Percentiles rank a stretch among this genome's conserved stretches.
These are phyloP conservation scores for Eurosta solidaginis DNA, from an alignment of 1,140 invertebrate genomes.

Conservation along the genomic window DNA sequence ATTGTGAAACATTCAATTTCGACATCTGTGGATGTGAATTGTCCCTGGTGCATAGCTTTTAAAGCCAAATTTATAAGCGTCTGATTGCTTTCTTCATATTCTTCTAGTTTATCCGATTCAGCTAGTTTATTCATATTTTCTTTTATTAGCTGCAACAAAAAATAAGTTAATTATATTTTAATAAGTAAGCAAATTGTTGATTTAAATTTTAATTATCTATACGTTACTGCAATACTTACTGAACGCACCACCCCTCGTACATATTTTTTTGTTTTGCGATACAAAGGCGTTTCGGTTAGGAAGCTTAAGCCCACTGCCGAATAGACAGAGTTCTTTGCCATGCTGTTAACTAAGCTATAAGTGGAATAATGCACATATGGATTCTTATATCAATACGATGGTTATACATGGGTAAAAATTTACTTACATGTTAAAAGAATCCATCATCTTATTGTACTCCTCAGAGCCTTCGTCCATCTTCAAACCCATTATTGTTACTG, in stretches of 20 bases:
- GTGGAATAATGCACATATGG: too few species aligned
- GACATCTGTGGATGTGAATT: not conserved
- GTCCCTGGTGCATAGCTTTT: not conserved
- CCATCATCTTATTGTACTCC: not conserved
- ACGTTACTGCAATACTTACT: constrained; percentile 2
- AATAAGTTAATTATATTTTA: too few species aligned
- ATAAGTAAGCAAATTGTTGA: too few species aligned
- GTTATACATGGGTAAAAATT: too few species aligned
- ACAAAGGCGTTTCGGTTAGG: not conserved
- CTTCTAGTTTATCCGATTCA: not conserved
- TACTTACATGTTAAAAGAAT: not conserved
- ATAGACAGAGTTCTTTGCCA: not conserved
- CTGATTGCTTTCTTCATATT: not conserved
- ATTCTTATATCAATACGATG: too few species aligned
- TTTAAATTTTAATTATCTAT: too few species aligned
- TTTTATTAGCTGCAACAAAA: not conserved
- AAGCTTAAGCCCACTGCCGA: not conserved
- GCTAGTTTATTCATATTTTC: not conserved
- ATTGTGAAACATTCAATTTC: constrained; percentile 9
- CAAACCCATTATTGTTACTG: constrained; percentile 4
- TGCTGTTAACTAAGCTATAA: not conserved
- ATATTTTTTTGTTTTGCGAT: not conserved
- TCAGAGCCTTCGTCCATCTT: not conserved
- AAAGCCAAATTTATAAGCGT: not conserved
- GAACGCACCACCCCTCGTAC: not conserved